Percentiles rank a stretch among this genome's conserved stretches.
Conservation (phyloP, 1,140 invertebrate species). For the Drosophila nebulosa region DNA sequence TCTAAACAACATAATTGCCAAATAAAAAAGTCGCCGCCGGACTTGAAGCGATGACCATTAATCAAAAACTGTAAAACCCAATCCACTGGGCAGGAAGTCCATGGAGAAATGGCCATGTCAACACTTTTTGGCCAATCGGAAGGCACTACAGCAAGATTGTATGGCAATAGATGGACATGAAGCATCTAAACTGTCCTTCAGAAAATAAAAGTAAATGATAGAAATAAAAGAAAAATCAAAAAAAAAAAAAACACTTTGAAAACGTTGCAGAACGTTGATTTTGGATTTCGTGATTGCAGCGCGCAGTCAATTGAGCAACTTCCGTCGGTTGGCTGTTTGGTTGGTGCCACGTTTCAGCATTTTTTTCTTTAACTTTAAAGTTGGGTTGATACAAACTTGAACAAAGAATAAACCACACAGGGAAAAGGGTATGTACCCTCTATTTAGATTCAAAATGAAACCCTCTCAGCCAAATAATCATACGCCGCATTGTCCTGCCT, state of each 20-base stretch:
- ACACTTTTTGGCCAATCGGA: slow-evolving; percentile 72
- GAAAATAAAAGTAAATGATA: slow-evolving; percentile 26
- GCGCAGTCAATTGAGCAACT: slow-evolving; percentile 53
- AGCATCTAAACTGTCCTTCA: slow-evolving; percentile 7
- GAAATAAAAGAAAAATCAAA: no score
- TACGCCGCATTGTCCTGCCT: slow-evolving; percentile 54
- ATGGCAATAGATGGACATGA: not conserved
- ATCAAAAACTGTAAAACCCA: slow-evolving; percentile 55
- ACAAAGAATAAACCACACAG: slow-evolving; percentile 22
- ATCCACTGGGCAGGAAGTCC: slow-evolving; percentile 11
- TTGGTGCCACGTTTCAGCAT: slow-evolving; percentile 6
- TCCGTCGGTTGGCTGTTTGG: slow-evolving; percentile 36
- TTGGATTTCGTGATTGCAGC: slow-evolving; percentile 42
- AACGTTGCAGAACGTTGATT: slow-evolving; percentile 8
- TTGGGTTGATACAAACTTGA: slow-evolving; percentile 8
- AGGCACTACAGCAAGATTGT: not conserved
- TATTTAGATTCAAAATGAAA: slow-evolving; percentile 13
- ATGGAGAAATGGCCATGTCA: slow-evolving; percentile 59
- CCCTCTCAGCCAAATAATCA: slow-evolving; percentile 49
- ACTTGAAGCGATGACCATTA: slow-evolving; percentile 62
- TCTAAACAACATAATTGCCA: slow-evolving; percentile 79
- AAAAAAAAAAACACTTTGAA: not conserved
- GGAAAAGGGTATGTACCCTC: not conserved
- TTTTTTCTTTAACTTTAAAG: slow-evolving; percentile 38
- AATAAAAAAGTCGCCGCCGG: slow-evolving; percentile 73